Evolutionary conservation across 2,888 invertebrate species (phyloP).

Genomic region (Troglohyphantes excavatus): DNA sequence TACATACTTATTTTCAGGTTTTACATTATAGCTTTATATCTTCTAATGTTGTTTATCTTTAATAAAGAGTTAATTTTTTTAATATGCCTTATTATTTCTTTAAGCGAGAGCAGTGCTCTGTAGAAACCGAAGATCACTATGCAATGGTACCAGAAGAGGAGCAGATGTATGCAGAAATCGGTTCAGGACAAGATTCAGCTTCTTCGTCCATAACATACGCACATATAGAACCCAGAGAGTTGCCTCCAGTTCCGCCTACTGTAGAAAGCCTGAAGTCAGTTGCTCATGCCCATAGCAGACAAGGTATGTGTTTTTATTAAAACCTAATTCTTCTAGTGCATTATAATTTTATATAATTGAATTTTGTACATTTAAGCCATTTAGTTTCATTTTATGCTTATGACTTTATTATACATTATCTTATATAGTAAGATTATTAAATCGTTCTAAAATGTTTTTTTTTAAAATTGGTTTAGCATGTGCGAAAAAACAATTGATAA

Average conservation of each 20-base stretch:
- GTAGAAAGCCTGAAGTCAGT: conserved; percentile 80
- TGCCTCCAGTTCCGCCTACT: conserved; percentile 80
- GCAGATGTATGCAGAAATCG: conserved; percentile 80
- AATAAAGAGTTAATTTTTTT: neutral
- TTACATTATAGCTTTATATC: no score
- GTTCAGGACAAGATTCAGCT: conserved; percentile 78
- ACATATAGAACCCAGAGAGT: conserved; percentile 77
- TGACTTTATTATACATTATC: no score
- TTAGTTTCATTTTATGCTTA: no score
- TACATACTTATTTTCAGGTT: no score
- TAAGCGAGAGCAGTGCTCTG: conserved; percentile 41
- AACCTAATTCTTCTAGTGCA: no score
- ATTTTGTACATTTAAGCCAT: no score
- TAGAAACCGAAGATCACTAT: conserved; percentile 79
- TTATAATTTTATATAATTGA: no score
- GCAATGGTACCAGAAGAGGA: conserved; percentile 79
- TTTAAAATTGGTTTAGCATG: no score
- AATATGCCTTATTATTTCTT: neutral
- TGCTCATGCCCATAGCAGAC: conserved; percentile 80
- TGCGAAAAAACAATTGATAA: no score
- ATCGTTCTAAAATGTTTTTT: no score
- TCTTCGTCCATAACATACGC: conserved; percentile 79
- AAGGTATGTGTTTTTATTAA: conserved; percentile 78
- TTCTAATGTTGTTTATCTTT: no score
- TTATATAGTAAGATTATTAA: no score